Evolutionary conservation across 2,113 vertebrate species (phyloP).

Genomic region (Orthonyx spaldingii): DNA sequence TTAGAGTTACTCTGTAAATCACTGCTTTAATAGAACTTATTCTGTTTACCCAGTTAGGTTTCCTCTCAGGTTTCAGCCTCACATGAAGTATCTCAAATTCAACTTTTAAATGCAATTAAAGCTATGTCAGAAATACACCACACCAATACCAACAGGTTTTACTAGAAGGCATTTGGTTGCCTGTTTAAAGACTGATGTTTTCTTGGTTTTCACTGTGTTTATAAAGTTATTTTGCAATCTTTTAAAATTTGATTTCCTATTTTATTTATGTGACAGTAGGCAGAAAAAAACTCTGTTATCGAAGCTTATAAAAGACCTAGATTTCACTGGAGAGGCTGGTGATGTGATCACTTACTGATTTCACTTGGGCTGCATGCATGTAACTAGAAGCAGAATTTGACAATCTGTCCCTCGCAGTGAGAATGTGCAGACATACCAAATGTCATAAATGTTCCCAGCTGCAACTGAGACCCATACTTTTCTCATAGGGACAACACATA

Average conservation of each 20-base stretch:
- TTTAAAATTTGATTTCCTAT: constrained; percentile 66
- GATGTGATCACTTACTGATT: constrained; percentile 29
- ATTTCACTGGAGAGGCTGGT: constrained; percentile 16
- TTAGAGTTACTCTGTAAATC: not conserved
- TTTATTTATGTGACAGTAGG: constrained; percentile 61
- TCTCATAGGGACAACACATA: constrained; percentile 29
- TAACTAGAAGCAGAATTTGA: constrained; percentile 55
- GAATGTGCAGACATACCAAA: constrained; percentile 62
- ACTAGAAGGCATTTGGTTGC: not conserved
- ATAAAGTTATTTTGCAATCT: constrained; percentile 45
- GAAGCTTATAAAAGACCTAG: constrained; percentile 55
- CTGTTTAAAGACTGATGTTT: not conserved
- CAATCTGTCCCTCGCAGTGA: constrained; percentile 48
- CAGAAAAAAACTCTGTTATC: constrained; percentile 35
- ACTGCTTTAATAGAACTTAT: not conserved
- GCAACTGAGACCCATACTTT: constrained; percentile 41
- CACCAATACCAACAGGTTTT: not conserved
- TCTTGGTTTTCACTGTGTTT: constrained; percentile 24
- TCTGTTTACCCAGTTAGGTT: not conserved
- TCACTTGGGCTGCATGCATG: not conserved
- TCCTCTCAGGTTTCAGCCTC: constrained; percentile 36
- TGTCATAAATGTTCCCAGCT: constrained; percentile 65
- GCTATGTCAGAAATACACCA: not conserved
- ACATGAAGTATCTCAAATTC: constrained; percentile 5
- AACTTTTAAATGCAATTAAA: constrained; percentile 16